Evolutionary conservation across 2,797 vertebrate genomes (phyloP), one percentile per base, ranked within the genome.

Genomic region (Siniperca scherzeri): DNA sequence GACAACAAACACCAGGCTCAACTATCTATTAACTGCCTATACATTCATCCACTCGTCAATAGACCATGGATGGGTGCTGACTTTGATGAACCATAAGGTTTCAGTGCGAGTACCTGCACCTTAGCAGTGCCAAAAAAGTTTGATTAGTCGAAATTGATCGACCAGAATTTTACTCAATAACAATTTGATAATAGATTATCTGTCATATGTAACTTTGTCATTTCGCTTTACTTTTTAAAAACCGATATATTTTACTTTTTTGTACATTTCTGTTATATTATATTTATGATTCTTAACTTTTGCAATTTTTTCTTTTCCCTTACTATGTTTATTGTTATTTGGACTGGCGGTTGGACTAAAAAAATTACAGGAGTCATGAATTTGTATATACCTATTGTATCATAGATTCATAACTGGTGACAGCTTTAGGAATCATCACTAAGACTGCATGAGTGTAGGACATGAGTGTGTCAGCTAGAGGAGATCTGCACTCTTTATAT

Each of bases 1-100:
- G 19, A 79, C 6, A 44, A 40, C 17, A 72, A 22, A 75, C 38
- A 78, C 3, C 1, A 56, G 46, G 16, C 19, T 75, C 46, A 75
- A 17, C 3, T 8, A 56, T 25, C 25, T 11, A 16, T 46, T 46
- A 21, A n/a, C 33, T 44, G 19, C 11, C n/a, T 22, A 9, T 36
- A 1, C 22, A 4, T 17, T 4, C 40, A 42, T 19, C 4, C 8
- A 13, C 27, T 60, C 9, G 25, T 46, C 19, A 61, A 5, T 3
- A 3, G 30, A 67, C 10, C 40, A 25, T 21, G 3, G 44, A 52
- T 27, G 4, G 17, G n/a, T 22, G 14, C 30, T 30, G 19, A 38
- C 60, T 64, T 14, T 48, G 5, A 50, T 40, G 7, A 36, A 65
- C 16, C 50, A 53, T 1, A 17, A 17, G 9, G 33, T 22, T 52